Evolutionary conservation across 1,140 invertebrate genomes (phyloP).

Genomic region (Cheumatopsyche charites): DNA sequence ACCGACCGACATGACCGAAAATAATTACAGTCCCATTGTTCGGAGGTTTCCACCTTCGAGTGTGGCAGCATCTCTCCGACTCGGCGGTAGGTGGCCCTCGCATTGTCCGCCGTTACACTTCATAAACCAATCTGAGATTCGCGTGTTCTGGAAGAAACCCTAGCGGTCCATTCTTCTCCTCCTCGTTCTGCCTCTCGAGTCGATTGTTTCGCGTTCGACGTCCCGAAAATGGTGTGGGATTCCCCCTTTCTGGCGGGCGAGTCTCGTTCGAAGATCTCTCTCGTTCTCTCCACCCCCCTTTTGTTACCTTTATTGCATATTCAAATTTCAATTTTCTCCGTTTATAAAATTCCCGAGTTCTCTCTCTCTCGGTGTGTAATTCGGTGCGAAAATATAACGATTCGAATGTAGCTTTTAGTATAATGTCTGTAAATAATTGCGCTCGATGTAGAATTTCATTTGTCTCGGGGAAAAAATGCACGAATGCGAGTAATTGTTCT

Average conservation of each 20-base stretch:
- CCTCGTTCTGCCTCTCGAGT: not conserved
- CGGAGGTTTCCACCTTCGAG: not conserved
- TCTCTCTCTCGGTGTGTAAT: too few relatives aligned
- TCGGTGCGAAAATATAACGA: too few relatives aligned
- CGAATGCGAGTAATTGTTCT: too few relatives aligned
- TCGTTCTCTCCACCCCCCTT: too few relatives aligned
- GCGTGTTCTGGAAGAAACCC: slow-evolving; percentile 11
- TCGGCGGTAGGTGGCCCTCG: slow-evolving; percentile 3
- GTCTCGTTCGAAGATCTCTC: too few relatives aligned
- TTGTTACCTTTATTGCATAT: slow-evolving; percentile 14
- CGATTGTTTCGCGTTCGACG: too few relatives aligned
- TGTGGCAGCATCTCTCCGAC: slow-evolving; percentile 1
- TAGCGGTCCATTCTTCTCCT: not conserved
- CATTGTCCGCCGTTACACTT: slow-evolving; percentile 14
- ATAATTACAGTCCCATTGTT: slow-evolving; percentile 29
- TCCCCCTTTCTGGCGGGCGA: too few relatives aligned
- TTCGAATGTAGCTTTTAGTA: too few relatives aligned
- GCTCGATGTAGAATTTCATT: too few relatives aligned
- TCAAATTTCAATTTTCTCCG: slow-evolving; percentile 21
- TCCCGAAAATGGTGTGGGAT: too few relatives aligned
- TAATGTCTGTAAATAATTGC: too few relatives aligned
- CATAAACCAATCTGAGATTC: slow-evolving; percentile 26
- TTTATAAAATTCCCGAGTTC: slow-evolving; percentile 1
- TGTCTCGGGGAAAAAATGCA: too few relatives aligned
- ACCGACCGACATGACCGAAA: slow-evolving; percentile 3